Evolutionary conservation across 2,797 vertebrate genomes (phyloP), one percentile per base, ranked within the genome.

Genomic region (Anas bernieri): DNA sequence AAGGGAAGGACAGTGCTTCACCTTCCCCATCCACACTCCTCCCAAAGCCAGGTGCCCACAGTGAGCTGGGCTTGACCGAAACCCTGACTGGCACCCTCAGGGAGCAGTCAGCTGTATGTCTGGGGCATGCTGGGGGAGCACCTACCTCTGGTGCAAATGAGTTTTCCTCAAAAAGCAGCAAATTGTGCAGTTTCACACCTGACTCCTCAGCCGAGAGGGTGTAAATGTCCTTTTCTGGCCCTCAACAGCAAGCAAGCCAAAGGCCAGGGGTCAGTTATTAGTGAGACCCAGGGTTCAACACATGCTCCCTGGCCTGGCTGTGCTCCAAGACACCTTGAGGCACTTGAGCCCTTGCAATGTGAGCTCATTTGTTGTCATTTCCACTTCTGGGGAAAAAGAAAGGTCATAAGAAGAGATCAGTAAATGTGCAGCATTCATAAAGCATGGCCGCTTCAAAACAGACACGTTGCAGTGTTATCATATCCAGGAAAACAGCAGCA

Each of bases 341-440:
- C 88, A 64, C 77, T 70, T 4, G 2, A 67, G 56, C 56, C 88
- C 63, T 84, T 84, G 70, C 23, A 67, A 59, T 1, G 3, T 95
- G 93, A 93, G 86, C 78, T 93, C 86, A 96, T 92, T 87, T 96
- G 90, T 93, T 96, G 86, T 91, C 75, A 72, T 96, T 94, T 92
- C 86, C 93, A 95, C 56, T 88, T 91, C 78, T 88, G 94, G 81
- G 75, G 72, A 75, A 11, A 74, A 81, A 86, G 72, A 84, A 20
- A 23, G 46, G 52, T 91, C 83, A 72, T 43, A 68, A 90, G 67
- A 74, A 93, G 35, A 88, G 70, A 70, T 54, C 70, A 59, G 76
- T 86, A 83, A 94, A 84, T 82, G 68, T 39, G 77, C 58, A 93
- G 68, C 21, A 41, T 86, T 95, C 77, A 68, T 70, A 75, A 73